A percentile compares a stretch with the other conserved stretches of the same genome.
Conservation (phyloP, 2,888 invertebrate genomes). For the Dysmachus trigonus region DNA sequence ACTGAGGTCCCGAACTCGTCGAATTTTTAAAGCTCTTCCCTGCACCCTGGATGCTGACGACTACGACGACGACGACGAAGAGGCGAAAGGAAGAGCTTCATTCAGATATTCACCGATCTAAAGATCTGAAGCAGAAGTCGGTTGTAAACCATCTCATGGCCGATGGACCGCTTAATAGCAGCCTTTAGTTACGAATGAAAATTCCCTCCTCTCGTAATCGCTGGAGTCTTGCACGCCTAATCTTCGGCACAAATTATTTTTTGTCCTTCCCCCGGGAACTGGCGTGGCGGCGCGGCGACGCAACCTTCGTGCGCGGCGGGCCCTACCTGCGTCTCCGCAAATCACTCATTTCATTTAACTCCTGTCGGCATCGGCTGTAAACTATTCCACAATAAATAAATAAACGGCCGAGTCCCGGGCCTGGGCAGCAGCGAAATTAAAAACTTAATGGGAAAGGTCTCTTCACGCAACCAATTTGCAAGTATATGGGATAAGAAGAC, state of each 20-base stretch:
- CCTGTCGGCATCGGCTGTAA: constrained; percentile 46
- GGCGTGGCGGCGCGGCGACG: background rate
- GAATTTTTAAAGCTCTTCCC: background rate
- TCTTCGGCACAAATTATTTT: constrained; percentile 45
- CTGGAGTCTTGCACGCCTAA: constrained; percentile 31
- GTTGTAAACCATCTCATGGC: constrained; percentile 18
- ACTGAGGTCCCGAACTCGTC: background rate
- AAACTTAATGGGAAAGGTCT: constrained; percentile 46
- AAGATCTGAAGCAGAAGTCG: constrained; percentile 9
- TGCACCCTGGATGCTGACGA: background rate
- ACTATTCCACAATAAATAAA: constrained; percentile 47
- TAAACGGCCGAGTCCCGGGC: constrained; percentile 16
- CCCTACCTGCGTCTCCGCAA: constrained; percentile 39
- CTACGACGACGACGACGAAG: no score
- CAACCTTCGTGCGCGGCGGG: constrained; percentile 21
- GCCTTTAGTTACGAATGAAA: constrained; percentile 29
- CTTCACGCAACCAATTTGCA: constrained; percentile 47
- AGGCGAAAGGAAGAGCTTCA: background rate
- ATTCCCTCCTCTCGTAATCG: constrained; percentile 3
- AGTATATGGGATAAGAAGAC: constrained; percentile 38
- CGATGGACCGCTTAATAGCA: constrained; percentile 19
- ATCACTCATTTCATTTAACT: constrained; percentile 48
- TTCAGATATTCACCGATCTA: background rate
- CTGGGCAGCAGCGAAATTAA: constrained; percentile 45
- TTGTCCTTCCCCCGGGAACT: constrained; percentile 41